Conservation (phyloP, 2,888 invertebrate species). For the Lepidonotus clava region DNA sequence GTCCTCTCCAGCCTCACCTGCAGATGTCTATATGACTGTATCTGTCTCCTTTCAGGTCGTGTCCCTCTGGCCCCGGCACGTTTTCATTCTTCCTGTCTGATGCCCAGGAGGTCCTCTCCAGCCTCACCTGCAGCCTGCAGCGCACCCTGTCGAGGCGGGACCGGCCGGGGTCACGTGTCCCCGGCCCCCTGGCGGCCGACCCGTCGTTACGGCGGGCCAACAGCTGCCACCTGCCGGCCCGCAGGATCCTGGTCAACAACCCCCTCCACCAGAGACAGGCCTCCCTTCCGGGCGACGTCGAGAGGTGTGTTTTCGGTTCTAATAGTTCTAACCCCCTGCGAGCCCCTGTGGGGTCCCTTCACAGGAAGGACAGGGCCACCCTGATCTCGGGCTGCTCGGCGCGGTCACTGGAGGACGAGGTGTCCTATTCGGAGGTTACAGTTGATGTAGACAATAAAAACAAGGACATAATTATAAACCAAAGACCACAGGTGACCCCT, state of each 20-base stretch:
- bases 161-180: not conserved
- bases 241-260: too few relatives aligned
- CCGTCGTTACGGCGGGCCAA: not conserved
- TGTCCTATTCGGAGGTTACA: too few relatives aligned
- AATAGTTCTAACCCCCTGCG: not conserved
- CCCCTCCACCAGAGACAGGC: not conserved
- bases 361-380: too few relatives aligned
- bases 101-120: conserved; percentile 17
- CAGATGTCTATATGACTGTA: too few relatives aligned
- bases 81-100: conserved; percentile 9
- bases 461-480: too few relatives aligned
- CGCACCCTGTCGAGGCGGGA: not conserved
- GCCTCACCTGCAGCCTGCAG: not conserved
- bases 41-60: not conserved
- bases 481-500: too few relatives aligned
- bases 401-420: too few relatives aligned
- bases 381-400: too few relatives aligned
- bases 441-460: not conserved
- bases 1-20: not conserved
- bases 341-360: too few relatives aligned
- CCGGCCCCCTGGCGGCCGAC: not conserved
- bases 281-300: not conserved
- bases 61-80: not conserved
- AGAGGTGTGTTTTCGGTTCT: not conserved
- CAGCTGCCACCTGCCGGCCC: too few relatives aligned